Evolutionary conservation across 2,888 invertebrate genomes (phyloP).

Genomic region (Herminia tarsipennalis): DNA sequence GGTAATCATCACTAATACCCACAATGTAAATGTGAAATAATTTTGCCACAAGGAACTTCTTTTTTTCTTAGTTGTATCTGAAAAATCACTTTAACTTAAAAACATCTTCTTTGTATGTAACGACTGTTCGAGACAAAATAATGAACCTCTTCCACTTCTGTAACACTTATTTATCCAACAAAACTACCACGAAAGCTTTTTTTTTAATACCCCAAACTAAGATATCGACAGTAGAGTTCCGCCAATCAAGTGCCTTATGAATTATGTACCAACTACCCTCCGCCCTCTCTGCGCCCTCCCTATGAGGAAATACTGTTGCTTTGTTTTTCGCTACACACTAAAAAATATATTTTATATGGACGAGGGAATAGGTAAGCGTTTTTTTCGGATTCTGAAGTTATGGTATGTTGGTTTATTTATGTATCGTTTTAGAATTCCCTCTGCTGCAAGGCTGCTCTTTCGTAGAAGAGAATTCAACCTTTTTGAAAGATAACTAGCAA

Average conservation of each 20-base stretch:
- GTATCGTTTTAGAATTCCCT: no score
- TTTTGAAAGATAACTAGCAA: no score
- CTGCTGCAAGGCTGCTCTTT: no score
- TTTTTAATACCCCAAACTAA: conserved; percentile 28
- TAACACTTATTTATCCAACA: conserved; percentile 9
- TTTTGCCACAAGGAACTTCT: no score
- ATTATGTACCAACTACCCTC: conserved; percentile 41
- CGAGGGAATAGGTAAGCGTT: background rate
- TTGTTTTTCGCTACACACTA: conserved; percentile 24
- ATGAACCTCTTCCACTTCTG: background rate
- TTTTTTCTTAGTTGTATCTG: no score
- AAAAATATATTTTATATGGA: conserved; percentile 11
- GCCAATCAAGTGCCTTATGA: conserved; percentile 44
- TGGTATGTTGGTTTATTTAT: background rate
- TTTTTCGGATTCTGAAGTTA: conserved; percentile 1
- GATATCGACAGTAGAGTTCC: conserved; percentile 19
- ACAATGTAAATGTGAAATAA: no score
- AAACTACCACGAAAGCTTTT: conserved; percentile 7
- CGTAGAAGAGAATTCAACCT: no score
- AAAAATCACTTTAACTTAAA: background rate
- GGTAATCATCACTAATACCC: no score
- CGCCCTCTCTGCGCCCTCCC: conserved; percentile 6
- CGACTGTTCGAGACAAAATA: background rate
- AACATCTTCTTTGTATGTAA: background rate
- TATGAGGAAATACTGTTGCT: conserved; percentile 24